These are phyloP conservation scores for Acanthopagrus latus DNA, from an alignment of 2,797 vertebrate species.

Conservation along the genomic window DNA sequence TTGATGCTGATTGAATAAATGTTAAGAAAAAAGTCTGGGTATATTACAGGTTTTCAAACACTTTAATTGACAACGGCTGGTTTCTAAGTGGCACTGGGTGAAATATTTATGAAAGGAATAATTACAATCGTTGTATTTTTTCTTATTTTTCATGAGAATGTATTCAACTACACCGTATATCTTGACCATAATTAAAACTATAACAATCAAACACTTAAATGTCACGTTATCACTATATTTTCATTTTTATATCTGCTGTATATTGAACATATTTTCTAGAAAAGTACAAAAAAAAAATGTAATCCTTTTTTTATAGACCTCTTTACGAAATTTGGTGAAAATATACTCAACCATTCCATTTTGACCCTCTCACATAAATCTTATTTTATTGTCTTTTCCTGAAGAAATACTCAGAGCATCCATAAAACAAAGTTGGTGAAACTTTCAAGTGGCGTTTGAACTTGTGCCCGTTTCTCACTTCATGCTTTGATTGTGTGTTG, in stretches of 20 bases:
- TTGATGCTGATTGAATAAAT: constrained; percentile 28
- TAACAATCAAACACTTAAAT: neutral
- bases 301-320: constrained; percentile 8
- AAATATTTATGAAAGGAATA: constrained; percentile 23
- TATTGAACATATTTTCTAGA: constrained; percentile 33
- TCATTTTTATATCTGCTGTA: neutral
- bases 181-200: constrained; percentile 32
- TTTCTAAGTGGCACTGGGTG: constrained; percentile 2
- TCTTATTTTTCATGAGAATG: constrained; percentile 36
- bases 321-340: constrained; percentile 26
- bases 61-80: constrained; percentile 1
- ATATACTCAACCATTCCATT: constrained; percentile 16
- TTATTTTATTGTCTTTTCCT: constrained; percentile 36
- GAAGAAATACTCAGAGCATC: constrained; percentile 16
- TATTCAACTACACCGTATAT: constrained; percentile 45
- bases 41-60: constrained; percentile 27
- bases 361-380: constrained; percentile 29
- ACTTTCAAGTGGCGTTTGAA: constrained; percentile 56
- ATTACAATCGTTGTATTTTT: constrained; percentile 12
- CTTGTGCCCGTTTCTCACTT: constrained; percentile 32
- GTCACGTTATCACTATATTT: constrained; percentile 7
- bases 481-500: constrained; percentile 38
- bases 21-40: constrained; percentile 12
- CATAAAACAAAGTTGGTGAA: constrained; percentile 59
- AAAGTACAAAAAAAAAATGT: constrained; percentile 14